Conservation (phyloP, 2,888 invertebrate species). For the Sthenelais limicola region DNA sequence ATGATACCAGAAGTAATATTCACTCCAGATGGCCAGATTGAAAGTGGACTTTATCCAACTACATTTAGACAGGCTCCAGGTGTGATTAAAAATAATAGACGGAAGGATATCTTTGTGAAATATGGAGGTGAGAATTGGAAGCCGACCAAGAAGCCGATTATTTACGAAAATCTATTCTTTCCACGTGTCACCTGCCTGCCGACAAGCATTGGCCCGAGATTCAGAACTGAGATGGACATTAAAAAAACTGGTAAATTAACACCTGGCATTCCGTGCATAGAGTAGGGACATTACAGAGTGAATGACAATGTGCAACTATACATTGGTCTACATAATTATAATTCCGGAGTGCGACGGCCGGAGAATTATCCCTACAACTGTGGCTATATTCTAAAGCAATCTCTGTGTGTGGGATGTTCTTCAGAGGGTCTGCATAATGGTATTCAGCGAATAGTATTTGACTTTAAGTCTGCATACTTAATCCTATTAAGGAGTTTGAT, state of each 20-base stretch:
- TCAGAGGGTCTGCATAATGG: no score
- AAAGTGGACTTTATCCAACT: slow-evolving; percentile 15
- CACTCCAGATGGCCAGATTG: slow-evolving; percentile 3
- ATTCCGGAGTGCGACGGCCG: no score
- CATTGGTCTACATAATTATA: no score
- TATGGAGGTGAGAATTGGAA: slow-evolving; percentile 18
- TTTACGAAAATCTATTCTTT: slow-evolving; percentile 12
- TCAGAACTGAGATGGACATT: slow-evolving; percentile 17
- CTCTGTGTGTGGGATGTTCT: no score
- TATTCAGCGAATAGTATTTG: no score
- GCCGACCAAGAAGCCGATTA: background rate
- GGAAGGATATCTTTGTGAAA: slow-evolving; percentile 16
- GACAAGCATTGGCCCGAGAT: background rate
- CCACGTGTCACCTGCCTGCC: slow-evolving; percentile 7
- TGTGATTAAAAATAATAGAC: background rate
- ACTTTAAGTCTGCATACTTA: no score
- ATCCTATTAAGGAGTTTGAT: no score
- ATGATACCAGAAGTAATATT: slow-evolving; percentile 5
- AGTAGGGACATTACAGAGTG: no score
- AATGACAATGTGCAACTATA: no score
- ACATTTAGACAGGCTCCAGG: slow-evolving; percentile 21
- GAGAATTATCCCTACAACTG: no score
- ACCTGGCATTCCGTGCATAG: background rate
- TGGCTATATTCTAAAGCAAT: no score
- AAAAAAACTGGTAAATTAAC: background rate